Conservation (phyloP, 2,888 invertebrate genomes). For the Idaea aversata region DNA sequence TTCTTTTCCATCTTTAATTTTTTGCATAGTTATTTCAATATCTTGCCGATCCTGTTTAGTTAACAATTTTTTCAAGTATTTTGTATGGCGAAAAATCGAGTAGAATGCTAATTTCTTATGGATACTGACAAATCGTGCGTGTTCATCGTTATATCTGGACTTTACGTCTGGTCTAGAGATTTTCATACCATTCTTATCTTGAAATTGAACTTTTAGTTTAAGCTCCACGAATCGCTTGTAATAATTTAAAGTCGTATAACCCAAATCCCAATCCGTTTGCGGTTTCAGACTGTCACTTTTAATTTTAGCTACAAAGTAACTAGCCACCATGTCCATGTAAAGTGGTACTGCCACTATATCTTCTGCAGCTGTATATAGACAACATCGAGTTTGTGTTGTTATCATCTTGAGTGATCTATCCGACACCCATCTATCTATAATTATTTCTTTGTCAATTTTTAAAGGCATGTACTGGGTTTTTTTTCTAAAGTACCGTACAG, state of each 20-base stretch:
- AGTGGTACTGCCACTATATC: background rate
- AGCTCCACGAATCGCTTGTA: background rate
- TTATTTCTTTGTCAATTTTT: background rate
- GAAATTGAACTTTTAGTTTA: background rate
- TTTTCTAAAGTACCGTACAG: background rate
- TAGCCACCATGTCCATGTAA: background rate
- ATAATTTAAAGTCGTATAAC: background rate
- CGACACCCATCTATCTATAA: background rate
- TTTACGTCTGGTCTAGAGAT: background rate
- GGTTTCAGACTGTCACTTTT: background rate
- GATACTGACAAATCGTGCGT: background rate
- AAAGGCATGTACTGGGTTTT: background rate
- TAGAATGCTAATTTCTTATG: slow-evolving; percentile 2
- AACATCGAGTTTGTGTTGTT: background rate
- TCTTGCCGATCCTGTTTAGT: background rate
- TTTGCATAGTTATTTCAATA: background rate
- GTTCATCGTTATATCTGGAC: background rate
- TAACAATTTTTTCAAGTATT: background rate
- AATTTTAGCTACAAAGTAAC: background rate
- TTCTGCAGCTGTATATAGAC: background rate
- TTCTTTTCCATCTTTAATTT: background rate
- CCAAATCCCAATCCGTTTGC: background rate
- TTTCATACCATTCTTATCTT: background rate
- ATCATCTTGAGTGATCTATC: background rate
- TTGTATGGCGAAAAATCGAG: background rate